phyloP scores from a whole-genome alignment of 2,888 invertebrate species.

The Drosophila anomelani region DNA sequence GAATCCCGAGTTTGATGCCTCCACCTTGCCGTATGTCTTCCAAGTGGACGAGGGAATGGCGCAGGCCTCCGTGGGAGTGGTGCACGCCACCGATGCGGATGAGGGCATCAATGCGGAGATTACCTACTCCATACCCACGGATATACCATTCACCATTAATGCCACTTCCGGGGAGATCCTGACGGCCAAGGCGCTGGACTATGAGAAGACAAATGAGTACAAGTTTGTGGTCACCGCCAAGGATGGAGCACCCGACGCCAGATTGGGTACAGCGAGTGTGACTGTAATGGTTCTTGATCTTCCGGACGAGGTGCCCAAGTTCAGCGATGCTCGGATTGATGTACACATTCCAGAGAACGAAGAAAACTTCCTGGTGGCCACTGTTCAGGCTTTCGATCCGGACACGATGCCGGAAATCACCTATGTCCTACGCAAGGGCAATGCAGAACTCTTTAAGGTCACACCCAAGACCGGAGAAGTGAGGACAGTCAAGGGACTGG shows the following conservation, averaged over 20 bases:
- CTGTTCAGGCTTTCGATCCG: slow-evolving; percentile 94
- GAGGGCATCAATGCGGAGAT: slow-evolving; percentile 93
- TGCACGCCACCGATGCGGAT: slow-evolving; percentile 94
- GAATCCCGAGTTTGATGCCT: slow-evolving; percentile 93
- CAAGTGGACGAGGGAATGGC: slow-evolving; percentile 90
- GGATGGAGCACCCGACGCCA: slow-evolving; percentile 93
- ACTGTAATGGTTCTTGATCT: slow-evolving; percentile 92
- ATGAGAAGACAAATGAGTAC: slow-evolving; percentile 91
- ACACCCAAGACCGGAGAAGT: slow-evolving; percentile 92
- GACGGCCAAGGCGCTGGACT: slow-evolving; percentile 91
- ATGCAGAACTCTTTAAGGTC: slow-evolving; percentile 92
- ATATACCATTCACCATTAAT: slow-evolving; percentile 92
- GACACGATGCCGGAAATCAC: slow-evolving; percentile 93
- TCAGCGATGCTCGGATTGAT: slow-evolving; percentile 90
- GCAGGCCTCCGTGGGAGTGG: slow-evolving; percentile 89
- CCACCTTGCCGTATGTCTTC: slow-evolving; percentile 91
- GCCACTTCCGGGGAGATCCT: slow-evolving; percentile 91
- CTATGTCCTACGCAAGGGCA: slow-evolving; percentile 92
- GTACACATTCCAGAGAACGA: slow-evolving; percentile 94
- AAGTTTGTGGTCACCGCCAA: slow-evolving; percentile 94
- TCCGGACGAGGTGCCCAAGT: slow-evolving; percentile 92
- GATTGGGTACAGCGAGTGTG: slow-evolving; percentile 94
- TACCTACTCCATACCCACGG: slow-evolving; percentile 91
- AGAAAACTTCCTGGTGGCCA: slow-evolving; percentile 90
- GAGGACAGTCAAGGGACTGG: slow-evolving; percentile 90